Base-by-base conservation (phyloP, 1,140 invertebrate genomes). In the Mya arenaria region DNA sequence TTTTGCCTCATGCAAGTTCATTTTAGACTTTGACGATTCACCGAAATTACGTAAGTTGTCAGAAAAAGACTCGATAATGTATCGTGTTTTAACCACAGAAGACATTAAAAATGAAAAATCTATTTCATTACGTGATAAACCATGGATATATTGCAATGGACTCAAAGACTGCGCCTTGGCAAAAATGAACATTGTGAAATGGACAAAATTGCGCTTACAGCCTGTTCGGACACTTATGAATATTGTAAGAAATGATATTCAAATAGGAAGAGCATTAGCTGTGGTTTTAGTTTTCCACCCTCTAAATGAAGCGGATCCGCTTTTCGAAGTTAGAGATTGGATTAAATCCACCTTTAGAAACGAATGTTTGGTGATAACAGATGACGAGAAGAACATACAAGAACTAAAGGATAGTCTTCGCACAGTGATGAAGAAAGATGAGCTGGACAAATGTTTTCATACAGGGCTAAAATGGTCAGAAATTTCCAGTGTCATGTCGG, bases 121-220 rank as follows among this genome's bases (percentile, higher is more conserved):
- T 62, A n/a, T 6, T n/a, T 32, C 39, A 25, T 17, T 17, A 15
- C 28, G 41, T 17, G 41, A 19, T 30, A 52, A 52, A 52, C 32
- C 23, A 15, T 75, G 72, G 72, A 5, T 75, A 23, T 75, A 75
- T 41, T 75, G 72, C 34, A 75, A 75, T 63, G 72, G 72, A 41
- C 37, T 62, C 39, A 41, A 39, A 10, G 72, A 75, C 2, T 15
- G 34, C 25, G 13, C 28, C 15, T 37, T 37, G 23, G 32, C 30
- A n/a, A 5, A 17, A 17, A n/a, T 37, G 52, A 17, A 17, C 19
- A 52, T 52, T 30, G 34, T 15, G 5, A 58, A 75, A 6, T 75
- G 72, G 72, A 41, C 44, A 23, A 30, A n/a, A 44, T 19, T 23
- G 30, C 13, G 72, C 39, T 25, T n/a, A 2, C n/a, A 37, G 0